These are phyloP conservation scores for Lamprotornis superbus DNA, from an alignment of 2,113 vertebrate species.

Conservation along the genomic window DNA sequence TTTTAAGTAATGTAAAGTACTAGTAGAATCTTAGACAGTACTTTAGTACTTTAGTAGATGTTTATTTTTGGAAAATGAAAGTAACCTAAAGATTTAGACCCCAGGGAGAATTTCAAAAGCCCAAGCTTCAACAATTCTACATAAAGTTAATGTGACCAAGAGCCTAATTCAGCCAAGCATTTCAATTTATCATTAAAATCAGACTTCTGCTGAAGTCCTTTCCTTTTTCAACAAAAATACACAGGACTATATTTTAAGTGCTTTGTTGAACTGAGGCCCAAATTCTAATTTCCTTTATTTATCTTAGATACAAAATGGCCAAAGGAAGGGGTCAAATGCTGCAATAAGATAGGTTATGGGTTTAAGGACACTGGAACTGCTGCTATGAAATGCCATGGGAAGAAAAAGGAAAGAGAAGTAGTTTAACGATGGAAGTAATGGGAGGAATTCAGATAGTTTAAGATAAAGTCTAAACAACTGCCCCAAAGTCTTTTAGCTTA, in stretches of 20 bases:
- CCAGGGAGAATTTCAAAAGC: background rate
- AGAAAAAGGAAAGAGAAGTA: background rate
- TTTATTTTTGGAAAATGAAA: background rate
- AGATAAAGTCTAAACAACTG: background rate
- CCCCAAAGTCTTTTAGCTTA: background rate
- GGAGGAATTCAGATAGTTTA: conserved; percentile 9
- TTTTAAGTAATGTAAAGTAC: background rate
- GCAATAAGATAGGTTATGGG: conserved; percentile 17
- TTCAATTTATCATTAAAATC: conserved; percentile 18
- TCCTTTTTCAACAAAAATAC: conserved; percentile 36
- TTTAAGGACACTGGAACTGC: background rate
- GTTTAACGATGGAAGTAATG: background rate
- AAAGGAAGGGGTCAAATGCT: conserved; percentile 50
- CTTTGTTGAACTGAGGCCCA: conserved; percentile 62
- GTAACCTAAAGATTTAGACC: background rate
- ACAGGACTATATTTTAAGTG: conserved; percentile 46
- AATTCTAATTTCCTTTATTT: conserved; percentile 65
- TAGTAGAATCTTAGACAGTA: background rate
- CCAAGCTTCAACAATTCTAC: background rate
- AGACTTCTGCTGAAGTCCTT: background rate
- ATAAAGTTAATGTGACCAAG: background rate
- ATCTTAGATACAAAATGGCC: conserved; percentile 48
- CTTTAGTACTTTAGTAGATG: background rate
- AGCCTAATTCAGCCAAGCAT: background rate
- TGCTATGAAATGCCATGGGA: background rate